phyloP scores from a whole-genome alignment of 2,888 invertebrate species.

The Spodoptera littoralis region DNA sequence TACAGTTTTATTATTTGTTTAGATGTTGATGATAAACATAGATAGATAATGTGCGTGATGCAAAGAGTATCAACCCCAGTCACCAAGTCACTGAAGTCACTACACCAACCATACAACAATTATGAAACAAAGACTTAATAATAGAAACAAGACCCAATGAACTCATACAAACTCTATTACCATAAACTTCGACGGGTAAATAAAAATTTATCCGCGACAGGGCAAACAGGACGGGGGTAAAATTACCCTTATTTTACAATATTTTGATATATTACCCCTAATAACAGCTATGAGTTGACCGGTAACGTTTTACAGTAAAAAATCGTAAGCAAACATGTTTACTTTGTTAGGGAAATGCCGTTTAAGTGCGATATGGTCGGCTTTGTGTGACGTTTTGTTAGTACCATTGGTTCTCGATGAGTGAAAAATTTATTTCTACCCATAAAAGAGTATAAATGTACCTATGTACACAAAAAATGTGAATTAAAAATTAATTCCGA shows the following conservation, averaged over 20 bases:
- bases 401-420: constrained; percentile 58
- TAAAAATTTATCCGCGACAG: constrained; percentile 60
- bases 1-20: too few relatives aligned
- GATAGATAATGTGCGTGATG: too few relatives aligned
- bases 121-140: constrained; percentile 29
- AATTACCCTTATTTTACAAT: constrained; percentile 80
- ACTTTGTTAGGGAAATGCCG: constrained; percentile 70
- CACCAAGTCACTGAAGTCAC: too few relatives aligned
- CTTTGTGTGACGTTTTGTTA: constrained; percentile 39
- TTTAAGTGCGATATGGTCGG: constrained; percentile 63
- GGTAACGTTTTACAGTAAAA: constrained; percentile 76
- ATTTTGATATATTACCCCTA: constrained; percentile 86
- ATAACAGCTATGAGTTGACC: constrained; percentile 76
- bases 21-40: too few relatives aligned
- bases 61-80: too few relatives aligned
- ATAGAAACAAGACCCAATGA: constrained; percentile 52
- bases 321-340: constrained; percentile 82
- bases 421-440: too few relatives aligned
- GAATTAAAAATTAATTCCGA: too few relatives aligned
- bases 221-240: constrained; percentile 72
- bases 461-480: too few relatives aligned
- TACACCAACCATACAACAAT: too few relatives aligned
- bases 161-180: constrained; percentile 44
- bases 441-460: too few relatives aligned
- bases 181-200: constrained; percentile 57